These are phyloP conservation scores for Halocynthia roretzi DNA, from an alignment of 23 tunicate species.

Conservation along the genomic window DNA sequence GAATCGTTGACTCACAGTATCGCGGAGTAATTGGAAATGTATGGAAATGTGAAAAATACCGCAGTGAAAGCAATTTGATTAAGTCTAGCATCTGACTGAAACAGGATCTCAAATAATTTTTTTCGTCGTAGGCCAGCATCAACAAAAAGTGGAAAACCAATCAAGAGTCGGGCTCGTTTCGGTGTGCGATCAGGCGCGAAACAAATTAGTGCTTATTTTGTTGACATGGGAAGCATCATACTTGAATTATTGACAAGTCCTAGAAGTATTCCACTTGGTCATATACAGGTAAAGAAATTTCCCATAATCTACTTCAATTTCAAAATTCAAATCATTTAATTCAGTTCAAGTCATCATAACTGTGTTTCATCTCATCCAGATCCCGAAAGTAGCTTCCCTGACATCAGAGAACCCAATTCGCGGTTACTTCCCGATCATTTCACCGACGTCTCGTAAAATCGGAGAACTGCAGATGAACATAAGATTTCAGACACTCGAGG, in stretches of 20 bases:
- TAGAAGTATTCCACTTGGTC: conserved; percentile 59
- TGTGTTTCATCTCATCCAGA: conserved; percentile 8
- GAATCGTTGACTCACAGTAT: too few relatives aligned
- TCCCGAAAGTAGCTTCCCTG: conserved; percentile 51
- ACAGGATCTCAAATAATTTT: background rate
- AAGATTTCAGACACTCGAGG: conserved; percentile 46
- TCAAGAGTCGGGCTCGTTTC: conserved; percentile 60
- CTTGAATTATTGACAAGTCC: conserved; percentile 81
- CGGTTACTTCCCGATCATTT: conserved; percentile 70
- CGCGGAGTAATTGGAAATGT: too few relatives aligned
- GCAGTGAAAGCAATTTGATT: background rate
- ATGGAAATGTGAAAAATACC: too few relatives aligned
- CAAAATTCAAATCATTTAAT: background rate
- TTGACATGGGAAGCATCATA: conserved; percentile 74
- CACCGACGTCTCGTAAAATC: conserved; percentile 68
- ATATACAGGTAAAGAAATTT: conserved; percentile 54
- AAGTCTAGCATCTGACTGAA: background rate
- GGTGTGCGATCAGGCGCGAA: conserved; percentile 83
- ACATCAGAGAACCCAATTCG: conserved; percentile 62
- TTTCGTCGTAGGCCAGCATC: conserved; percentile 17
- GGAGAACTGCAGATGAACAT: conserved; percentile 67
- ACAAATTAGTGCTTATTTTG: conserved; percentile 81
- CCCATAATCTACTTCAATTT: background rate
- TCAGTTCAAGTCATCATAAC: background rate
- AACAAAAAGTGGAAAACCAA: conserved; percentile 6